A percentile compares a stretch with the other conserved stretches of the same genome.
phyloP scores from a whole-genome alignment of 2,797 vertebrate genomes.

The Melanotaenia pygmaea region DNA sequence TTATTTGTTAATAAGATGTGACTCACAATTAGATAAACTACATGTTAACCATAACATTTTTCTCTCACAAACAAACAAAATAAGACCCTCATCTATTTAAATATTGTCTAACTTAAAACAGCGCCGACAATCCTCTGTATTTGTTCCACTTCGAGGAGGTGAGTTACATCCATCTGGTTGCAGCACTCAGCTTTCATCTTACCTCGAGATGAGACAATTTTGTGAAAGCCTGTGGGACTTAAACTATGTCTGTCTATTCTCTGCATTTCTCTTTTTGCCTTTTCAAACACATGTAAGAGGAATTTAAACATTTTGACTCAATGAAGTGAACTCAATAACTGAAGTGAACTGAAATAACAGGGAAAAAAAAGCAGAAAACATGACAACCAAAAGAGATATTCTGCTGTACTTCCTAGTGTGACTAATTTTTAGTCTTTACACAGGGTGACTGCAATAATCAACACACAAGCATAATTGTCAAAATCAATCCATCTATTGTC shows the following conservation, averaged over 20 bases:
- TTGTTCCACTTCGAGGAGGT: background rate
- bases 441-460: background rate
- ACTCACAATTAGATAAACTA: conserved; percentile 1
- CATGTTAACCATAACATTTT: conserved; percentile 21
- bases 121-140: background rate
- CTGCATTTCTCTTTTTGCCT: background rate
- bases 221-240: background rate
- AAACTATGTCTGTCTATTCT: background rate
- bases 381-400: background rate
- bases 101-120: conserved; percentile 5
- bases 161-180: conserved; percentile 8
- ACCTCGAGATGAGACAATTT: conserved; percentile 12
- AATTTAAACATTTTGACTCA: conserved; percentile 1
- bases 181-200: background rate
- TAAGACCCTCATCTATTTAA: conserved; percentile 37
- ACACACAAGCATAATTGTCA: background rate
- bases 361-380: background rate
- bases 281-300: background rate
- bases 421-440: background rate
- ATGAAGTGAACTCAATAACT: too few relatives aligned
- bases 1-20: background rate
- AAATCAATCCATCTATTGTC: background rate
- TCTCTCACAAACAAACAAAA: conserved; percentile 17
- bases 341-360: background rate
- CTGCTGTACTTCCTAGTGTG: background rate